Percentiles rank a stretch among this genome's conserved stretches.
These are phyloP conservation scores for Budorcas taxicolor DNA, from an alignment of 2,113 vertebrate species.

Conservation along the genomic window DNA sequence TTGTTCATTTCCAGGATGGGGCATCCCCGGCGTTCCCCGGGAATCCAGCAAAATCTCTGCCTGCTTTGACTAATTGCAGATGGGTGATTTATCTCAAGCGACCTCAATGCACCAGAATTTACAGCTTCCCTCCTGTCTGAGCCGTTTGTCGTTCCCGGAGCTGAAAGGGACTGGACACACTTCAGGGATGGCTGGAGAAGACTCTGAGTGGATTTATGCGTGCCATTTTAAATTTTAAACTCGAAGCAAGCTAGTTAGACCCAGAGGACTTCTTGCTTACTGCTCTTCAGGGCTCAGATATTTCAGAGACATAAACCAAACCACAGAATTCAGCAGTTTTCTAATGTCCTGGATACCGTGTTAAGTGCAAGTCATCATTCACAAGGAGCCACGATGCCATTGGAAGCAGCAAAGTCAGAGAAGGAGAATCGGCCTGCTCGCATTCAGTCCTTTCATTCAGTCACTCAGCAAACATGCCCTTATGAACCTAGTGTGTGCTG, in stretches of 20 bases:
- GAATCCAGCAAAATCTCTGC: not conserved
- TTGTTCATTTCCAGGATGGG: too few relatives aligned
- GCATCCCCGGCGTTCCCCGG: accelerated
- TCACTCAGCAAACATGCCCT: not conserved
- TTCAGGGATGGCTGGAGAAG: not conserved
- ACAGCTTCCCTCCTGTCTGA: accelerated
- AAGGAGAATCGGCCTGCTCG: not conserved
- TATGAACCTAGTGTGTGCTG: accelerated
- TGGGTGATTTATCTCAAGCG: not conserved
- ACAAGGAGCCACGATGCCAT: accelerated
- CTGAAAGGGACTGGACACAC: not conserved
- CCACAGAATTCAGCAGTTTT: not conserved
- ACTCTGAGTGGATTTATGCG: not conserved
- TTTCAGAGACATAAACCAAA: not conserved
- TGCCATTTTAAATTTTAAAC: not conserved
- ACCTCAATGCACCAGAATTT: accelerated
- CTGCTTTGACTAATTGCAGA: not conserved
- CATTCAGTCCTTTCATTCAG: not conserved
- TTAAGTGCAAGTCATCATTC: not conserved
- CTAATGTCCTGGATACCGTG: not conserved
- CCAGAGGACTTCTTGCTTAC: not conserved
- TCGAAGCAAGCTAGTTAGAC: accelerated
- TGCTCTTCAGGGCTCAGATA: not conserved
- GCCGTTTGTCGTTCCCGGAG: not conserved
- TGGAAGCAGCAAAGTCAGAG: not conserved